phyloP scores from a whole-genome alignment of 2,113 vertebrate species.

The Lagopus muta region DNA sequence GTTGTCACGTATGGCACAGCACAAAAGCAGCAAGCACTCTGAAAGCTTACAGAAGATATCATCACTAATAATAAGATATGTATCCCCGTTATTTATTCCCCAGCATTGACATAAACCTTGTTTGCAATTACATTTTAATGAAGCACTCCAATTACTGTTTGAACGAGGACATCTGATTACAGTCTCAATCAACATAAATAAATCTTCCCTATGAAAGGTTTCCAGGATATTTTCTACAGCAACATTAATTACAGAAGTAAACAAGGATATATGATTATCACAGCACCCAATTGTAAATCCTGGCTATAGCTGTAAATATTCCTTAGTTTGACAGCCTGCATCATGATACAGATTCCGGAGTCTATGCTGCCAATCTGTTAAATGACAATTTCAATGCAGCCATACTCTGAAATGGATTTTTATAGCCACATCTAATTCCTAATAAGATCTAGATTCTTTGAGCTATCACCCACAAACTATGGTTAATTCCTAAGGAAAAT shows the following conservation, averaged over 20 bases:
- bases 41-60: slow-evolving; percentile 15
- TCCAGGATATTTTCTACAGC: slow-evolving; percentile 71
- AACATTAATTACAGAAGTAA: slow-evolving; percentile 78
- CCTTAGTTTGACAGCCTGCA: slow-evolving; percentile 43
- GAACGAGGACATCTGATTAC: slow-evolving; percentile 75
- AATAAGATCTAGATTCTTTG: slow-evolving; percentile 4
- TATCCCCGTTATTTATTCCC: slow-evolving; percentile 72
- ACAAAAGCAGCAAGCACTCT: slow-evolving; percentile 42
- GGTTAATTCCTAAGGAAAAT: slow-evolving; percentile 23
- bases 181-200: slow-evolving; percentile 74
- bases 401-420: slow-evolving; percentile 19
- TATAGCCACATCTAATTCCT: background rate
- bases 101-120: slow-evolving; percentile 72
- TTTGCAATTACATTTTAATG: slow-evolving; percentile 80
- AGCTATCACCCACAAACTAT: background rate
- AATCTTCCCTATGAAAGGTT: slow-evolving; percentile 73
- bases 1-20: background rate
- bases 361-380: slow-evolving; percentile 41
- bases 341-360: slow-evolving; percentile 49
- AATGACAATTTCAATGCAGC: background rate
- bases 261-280: slow-evolving; percentile 72
- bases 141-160: slow-evolving; percentile 79
- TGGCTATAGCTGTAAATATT: slow-evolving; percentile 34
- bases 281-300: slow-evolving; percentile 63
- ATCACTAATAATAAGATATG: slow-evolving; percentile 66